Evolutionary conservation across 2,113 vertebrate genomes (phyloP).

Genomic region (Larimichthys polyactis): DNA sequence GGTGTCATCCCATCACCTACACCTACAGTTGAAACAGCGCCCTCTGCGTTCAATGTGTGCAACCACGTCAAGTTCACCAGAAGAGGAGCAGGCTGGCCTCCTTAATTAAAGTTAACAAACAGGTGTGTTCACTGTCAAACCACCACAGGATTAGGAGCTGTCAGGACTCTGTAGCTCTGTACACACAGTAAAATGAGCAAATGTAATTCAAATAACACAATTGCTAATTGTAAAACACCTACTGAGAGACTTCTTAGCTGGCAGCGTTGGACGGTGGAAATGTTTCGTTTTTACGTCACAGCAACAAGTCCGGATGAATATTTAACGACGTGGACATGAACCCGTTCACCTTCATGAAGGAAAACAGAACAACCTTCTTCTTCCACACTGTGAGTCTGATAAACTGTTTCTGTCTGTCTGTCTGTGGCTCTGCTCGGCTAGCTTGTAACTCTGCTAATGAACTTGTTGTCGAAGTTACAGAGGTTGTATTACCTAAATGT

Average conservation of each 20-base stretch:
- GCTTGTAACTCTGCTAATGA: background rate
- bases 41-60: background rate
- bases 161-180: background rate
- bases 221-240: background rate
- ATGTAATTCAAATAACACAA: too few relatives aligned
- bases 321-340: background rate
- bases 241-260: background rate
- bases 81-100: too few relatives aligned
- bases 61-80: too few relatives aligned
- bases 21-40: background rate
- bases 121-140: background rate
- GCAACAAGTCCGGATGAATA: background rate
- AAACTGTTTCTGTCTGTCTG: conserved; percentile 1
- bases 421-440: background rate
- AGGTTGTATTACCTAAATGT: background rate
- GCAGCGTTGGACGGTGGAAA: background rate
- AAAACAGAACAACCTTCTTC: background rate
- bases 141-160: background rate
- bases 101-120: background rate
- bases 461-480: background rate
- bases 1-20: background rate
- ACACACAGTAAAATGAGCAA: background rate
- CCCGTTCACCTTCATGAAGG: background rate
- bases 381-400: background rate
- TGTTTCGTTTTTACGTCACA: background rate